Conservation (phyloP, 2,113 vertebrate genomes). For the Halcyon senegalensis region DNA sequence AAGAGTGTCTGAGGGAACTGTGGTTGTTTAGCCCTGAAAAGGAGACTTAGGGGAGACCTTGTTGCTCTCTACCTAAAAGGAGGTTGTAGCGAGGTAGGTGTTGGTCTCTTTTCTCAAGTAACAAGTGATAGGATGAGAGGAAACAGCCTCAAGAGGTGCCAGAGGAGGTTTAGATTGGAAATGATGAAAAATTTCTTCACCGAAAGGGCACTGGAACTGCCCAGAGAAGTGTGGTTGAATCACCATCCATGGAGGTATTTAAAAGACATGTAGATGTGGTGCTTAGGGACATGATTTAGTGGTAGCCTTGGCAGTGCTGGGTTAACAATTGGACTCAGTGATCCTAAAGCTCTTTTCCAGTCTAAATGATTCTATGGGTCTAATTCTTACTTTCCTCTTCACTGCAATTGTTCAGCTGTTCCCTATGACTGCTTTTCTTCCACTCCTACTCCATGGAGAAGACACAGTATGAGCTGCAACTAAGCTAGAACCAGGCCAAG, state of each 20-base stretch:
- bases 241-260: neutral
- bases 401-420: neutral
- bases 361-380: neutral
- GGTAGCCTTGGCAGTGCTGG: neutral
- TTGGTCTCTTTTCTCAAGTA: neutral
- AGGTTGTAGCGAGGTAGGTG: rapidly evolving
- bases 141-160: neutral
- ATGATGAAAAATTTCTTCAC: neutral
- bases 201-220: neutral
- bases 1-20: neutral
- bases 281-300: neutral
- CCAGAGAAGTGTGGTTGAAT: neutral
- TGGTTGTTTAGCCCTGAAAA: neutral
- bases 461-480: neutral
- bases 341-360: neutral
- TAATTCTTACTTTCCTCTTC: neutral
- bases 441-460: neutral
- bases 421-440: neutral
- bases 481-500: neutral
- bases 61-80: neutral
- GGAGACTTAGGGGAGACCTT: neutral
- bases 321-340: neutral
- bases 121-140: neutral
- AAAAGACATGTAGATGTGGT: neutral
- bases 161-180: neutral